Evolutionary conservation across 2,888 invertebrate genomes (phyloP), one percentile per base, ranked within the genome.

Genomic region (Cheilosia vernalis): DNA sequence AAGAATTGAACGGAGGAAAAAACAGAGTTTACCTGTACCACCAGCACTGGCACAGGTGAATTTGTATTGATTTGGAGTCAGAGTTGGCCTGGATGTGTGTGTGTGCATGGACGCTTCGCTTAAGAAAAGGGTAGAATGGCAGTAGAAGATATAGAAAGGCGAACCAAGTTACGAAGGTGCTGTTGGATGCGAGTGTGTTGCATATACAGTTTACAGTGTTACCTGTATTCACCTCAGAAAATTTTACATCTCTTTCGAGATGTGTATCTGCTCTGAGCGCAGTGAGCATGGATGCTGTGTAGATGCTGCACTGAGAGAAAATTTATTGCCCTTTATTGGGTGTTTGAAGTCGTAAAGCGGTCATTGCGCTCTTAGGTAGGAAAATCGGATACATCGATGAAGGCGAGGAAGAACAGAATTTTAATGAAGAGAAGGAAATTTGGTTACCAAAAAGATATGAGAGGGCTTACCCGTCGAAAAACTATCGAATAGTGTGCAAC

Each of bases 261-360:
- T 70, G 21, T 70, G 58, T 73, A 74, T 84, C 69, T n/a, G 67
- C 63, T n/a, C 51, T 37, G 66, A 33, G 15, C 37, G 77, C 56
- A 30, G 66, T 17, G 7, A 21, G 82, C 24, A 53, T 83, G 85
- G 85, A 85, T 80, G 85, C 85, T 85, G 80, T 70, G 66, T 42
- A 24, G 85, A 84, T 85, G 27, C 27, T 27, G 81, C 85, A 85
- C 85, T 85, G 85, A 49, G 60, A 85, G 76, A 85, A 85, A 85
- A 80, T 51, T 74, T 81, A 70, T 77, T 47, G 42, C 44, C 61
- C 72, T 76, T 85, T 81, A 77, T 85, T 47, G 44, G 70, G 67
- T 63, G 76, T 81, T 81, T 72, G 70, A 72, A 72, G 81, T 81
- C 66, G 81, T 85, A 85, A 85, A 81, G 85, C 85, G 85, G 85